Conservation (phyloP, 2,797 vertebrate species). For the Acanthurus lineatus region DNA sequence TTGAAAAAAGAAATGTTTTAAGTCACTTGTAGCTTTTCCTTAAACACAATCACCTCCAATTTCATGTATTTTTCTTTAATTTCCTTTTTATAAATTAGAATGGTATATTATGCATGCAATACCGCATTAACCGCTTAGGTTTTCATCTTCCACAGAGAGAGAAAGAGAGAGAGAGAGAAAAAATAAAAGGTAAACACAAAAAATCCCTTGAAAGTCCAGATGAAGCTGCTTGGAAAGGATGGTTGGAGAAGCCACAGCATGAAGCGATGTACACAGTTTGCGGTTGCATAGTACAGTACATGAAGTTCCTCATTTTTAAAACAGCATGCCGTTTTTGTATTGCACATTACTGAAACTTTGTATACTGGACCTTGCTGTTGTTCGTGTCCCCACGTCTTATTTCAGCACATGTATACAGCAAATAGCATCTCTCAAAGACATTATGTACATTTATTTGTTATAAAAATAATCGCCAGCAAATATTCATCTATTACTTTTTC, state of each 20-base stretch:
- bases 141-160: constrained; percentile 89
- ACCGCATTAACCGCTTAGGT: constrained; percentile 90
- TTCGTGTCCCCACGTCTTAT: constrained; percentile 58
- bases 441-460: constrained; percentile 81
- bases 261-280: constrained; percentile 94
- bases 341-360: constrained; percentile 87
- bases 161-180: constrained; percentile 79
- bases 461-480: constrained; percentile 81
- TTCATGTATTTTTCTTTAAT: constrained; percentile 86
- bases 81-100: constrained; percentile 91
- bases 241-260: constrained; percentile 87
- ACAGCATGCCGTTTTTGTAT: constrained; percentile 93
- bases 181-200: constrained; percentile 82
- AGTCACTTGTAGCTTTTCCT: constrained; percentile 89
- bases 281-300: constrained; percentile 87
- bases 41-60: constrained; percentile 92
- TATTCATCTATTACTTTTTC: constrained; percentile 69
- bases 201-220: constrained; percentile 82
- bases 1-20: constrained; percentile 90
- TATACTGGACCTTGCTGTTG: constrained; percentile 71
- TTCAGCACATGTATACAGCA: constrained; percentile 75
- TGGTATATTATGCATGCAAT: constrained; percentile 94
- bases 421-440: constrained; percentile 79
- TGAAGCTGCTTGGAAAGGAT: constrained; percentile 88
- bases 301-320: constrained; percentile 90